Percentiles rank a stretch among this genome's conserved stretches.
These are phyloP conservation scores for Macrocentrus cingulum DNA, from an alignment of 1,140 invertebrate species.

Conservation along the genomic window DNA sequence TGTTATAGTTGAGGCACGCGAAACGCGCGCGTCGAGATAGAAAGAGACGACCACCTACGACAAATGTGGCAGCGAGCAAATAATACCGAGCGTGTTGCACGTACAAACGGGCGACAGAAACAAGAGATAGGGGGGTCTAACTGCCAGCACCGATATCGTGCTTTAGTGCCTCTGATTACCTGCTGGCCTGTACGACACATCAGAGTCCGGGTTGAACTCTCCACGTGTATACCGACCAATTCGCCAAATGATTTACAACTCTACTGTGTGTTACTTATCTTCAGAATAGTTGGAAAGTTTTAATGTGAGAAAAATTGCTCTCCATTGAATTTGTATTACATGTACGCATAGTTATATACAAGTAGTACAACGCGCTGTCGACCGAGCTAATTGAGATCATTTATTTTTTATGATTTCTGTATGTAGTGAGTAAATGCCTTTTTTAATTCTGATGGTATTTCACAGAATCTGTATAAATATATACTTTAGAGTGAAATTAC, in stretches of 20 bases:
- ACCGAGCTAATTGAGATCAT: too few species aligned
- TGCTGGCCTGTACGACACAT: slow-evolving; percentile 36
- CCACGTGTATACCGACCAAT: slow-evolving; percentile 5
- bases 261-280: neutral
- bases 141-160: slow-evolving; percentile 48
- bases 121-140: slow-evolving; percentile 43
- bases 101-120: slow-evolving; percentile 40
- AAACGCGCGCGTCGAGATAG: slow-evolving; percentile 3
- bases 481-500: too few species aligned
- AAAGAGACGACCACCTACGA: slow-evolving; percentile 50
- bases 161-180: slow-evolving; percentile 57
- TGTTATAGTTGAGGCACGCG: neutral
- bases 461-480: too few species aligned
- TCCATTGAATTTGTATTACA: too few species aligned
- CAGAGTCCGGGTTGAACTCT: slow-evolving; percentile 29
- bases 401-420: too few species aligned
- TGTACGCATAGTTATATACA: too few species aligned
- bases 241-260: slow-evolving; percentile 1
- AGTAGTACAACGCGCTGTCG: too few species aligned
- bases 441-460: too few species aligned
- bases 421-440: too few species aligned
- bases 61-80: slow-evolving; percentile 53
- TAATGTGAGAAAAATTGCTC: too few species aligned
- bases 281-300: too few species aligned
- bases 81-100: slow-evolving; percentile 46